Conservation (phyloP, 2,113 vertebrate species). For the Hemicordylus capensis region DNA sequence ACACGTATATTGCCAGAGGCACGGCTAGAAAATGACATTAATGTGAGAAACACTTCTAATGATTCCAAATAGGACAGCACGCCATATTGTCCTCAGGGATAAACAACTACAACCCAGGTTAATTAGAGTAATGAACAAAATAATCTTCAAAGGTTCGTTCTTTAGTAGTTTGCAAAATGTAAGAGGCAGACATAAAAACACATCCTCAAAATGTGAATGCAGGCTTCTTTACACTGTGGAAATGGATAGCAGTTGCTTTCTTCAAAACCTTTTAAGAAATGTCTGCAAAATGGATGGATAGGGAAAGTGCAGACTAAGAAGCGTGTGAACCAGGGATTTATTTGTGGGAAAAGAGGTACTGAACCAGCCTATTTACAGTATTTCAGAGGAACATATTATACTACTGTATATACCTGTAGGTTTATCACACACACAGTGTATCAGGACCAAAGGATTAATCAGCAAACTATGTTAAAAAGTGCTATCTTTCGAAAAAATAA, state of each 20-base stretch:
- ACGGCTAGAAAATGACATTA: constrained; percentile 5
- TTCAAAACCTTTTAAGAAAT: neutral
- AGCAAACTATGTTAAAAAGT: neutral
- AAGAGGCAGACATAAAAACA: neutral
- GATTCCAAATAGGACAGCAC: neutral
- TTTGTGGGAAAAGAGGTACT: neutral
- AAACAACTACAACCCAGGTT: neutral
- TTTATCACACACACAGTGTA: neutral
- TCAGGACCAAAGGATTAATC: neutral
- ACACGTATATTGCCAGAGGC: neutral
- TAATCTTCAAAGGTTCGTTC: neutral
- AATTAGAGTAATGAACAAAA: neutral
- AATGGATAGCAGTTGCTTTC: neutral
- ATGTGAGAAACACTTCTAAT: neutral
- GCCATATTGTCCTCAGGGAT: neutral
- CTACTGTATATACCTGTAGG: neutral
- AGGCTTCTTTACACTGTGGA: neutral
- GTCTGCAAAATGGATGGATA: neutral
- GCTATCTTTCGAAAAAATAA: too few relatives aligned
- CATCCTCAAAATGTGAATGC: neutral
- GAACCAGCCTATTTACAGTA: too few relatives aligned
- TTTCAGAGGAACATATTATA: neutral
- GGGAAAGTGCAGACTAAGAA: neutral
- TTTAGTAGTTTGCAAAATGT: neutral
- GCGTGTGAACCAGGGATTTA: neutral